These are phyloP conservation scores for Temnothorax longispinosus DNA, from an alignment of 1,140 invertebrate genomes.

Conservation along the genomic window DNA sequence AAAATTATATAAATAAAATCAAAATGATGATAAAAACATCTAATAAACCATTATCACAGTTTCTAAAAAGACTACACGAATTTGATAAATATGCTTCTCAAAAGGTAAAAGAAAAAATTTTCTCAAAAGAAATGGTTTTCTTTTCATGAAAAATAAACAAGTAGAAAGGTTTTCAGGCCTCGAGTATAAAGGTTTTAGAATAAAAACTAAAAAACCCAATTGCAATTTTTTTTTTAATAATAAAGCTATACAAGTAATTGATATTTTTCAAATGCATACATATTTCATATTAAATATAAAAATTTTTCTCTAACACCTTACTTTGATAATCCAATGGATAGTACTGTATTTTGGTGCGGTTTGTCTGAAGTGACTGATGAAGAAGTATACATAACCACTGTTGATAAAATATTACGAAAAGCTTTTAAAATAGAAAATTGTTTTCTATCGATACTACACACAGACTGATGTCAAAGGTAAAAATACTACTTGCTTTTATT, in stretches of 20 bases:
- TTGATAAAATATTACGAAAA: not conserved
- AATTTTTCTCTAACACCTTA: not conserved
- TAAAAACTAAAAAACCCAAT: too few species aligned
- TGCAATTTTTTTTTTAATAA: too few species aligned
- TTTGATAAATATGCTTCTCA: too few species aligned
- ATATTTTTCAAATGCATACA: too few species aligned
- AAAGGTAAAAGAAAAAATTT: too few species aligned
- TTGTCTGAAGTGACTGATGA: not conserved
- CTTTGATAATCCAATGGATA: conserved; percentile 17
- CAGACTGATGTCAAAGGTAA: not conserved
- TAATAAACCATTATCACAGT: conserved; percentile 3
- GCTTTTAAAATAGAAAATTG: not conserved
- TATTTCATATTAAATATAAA: conserved; percentile 17
- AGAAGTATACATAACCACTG: not conserved
- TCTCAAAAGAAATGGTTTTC: too few species aligned
- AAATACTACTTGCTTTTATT: too few species aligned
- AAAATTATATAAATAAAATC: not conserved
- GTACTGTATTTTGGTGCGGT: conserved; percentile 19
- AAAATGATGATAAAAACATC: conserved; percentile 23
- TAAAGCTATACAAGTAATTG: too few species aligned
- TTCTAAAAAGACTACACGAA: not conserved
- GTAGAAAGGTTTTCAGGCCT: too few species aligned
- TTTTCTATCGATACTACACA: not conserved
- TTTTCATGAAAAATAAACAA: too few species aligned
- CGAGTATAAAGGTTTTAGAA: too few species aligned